Conservation (phyloP, 2,888 invertebrate species). For the Stenotaenia linearis region DNA sequence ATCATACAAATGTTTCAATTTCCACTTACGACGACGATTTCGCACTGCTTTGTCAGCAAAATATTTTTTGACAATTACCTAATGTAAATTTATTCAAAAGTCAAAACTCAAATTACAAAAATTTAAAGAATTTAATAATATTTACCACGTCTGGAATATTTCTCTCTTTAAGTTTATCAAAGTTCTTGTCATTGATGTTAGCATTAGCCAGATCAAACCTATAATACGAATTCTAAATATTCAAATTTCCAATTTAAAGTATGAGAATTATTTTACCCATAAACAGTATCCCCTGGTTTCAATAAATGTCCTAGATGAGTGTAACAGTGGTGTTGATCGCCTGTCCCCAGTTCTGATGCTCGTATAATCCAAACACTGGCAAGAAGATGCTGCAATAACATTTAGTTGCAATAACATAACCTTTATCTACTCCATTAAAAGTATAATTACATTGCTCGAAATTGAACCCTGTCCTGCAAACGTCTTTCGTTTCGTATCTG, state of each 20-base stretch:
- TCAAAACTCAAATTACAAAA: not conserved
- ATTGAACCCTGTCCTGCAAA: slow-evolving; percentile 85
- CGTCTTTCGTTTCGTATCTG: slow-evolving; percentile 64
- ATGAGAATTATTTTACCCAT: slow-evolving; percentile 81
- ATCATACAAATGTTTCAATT: slow-evolving; percentile 73
- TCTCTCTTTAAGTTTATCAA: slow-evolving; percentile 67
- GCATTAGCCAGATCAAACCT: slow-evolving; percentile 84
- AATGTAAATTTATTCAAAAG: slow-evolving; percentile 35
- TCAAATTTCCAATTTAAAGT: too few relatives aligned
- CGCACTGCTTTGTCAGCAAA: slow-evolving; percentile 66
- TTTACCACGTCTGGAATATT: slow-evolving; percentile 72
- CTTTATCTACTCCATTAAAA: slow-evolving; percentile 56
- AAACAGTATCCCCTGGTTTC: slow-evolving; percentile 83
- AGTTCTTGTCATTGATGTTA: slow-evolving; percentile 83
- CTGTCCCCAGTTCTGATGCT: slow-evolving; percentile 75
- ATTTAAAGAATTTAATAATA: not conserved
- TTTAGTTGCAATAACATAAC: not conserved
- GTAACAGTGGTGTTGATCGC: slow-evolving; percentile 70
- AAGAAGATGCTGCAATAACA: slow-evolving; percentile 61
- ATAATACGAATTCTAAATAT: too few relatives aligned
- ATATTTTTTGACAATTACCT: slow-evolving; percentile 82
- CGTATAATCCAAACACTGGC: slow-evolving; percentile 92
- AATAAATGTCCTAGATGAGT: slow-evolving; percentile 93
- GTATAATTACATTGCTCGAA: too few relatives aligned
- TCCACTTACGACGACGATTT: slow-evolving; percentile 76